Base-by-base conservation (phyloP, 2,113 vertebrate genomes). In the Corythornis vintsioides region DNA sequence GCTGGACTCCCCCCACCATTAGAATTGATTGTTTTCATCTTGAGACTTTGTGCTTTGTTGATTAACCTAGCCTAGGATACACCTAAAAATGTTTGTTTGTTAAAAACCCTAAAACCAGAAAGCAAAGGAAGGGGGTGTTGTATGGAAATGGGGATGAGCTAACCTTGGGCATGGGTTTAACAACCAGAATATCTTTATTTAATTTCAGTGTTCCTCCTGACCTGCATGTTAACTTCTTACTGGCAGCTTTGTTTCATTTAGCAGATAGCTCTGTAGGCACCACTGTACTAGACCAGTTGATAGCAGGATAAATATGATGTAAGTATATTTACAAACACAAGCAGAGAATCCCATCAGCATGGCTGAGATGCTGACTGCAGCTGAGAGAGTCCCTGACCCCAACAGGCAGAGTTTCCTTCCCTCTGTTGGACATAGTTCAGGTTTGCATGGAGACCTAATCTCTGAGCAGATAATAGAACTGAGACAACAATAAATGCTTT, bases 401-500 rank as follows among this genome's bases (percentile, higher is more conserved):
- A 53, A 11, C 43, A 45, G 77, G 55, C 61, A 84, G 43, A 38
- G 66, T 71, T 56, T 74, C 42, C 40, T n/a, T 79, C 56, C 64
- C 43, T 70, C 15, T 60, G 47, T 88, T 83, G 77, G 83, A 28
- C 43, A 8, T 63, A 59, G 80, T 94, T 78, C 24, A 43, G 20
- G 40, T 81, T 90, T 86, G 73, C 65, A 38, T 15, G 56, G 53
- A 86, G 53, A 86, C 61, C 33, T 89, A 31, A 87, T 93, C 45
- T 94, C 71, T 64, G 56, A 89, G 63, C 57, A 90, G 57, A 86
- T 91, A 64, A 66, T 71, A 69, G 56, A 89, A 78, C 24, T 35
- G 77, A 86, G 61, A 65, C 80, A 57, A 55, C 38, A 72, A 33
- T 82, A 94, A 89, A 67, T 93, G 48, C 56, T 93, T 24, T 91